Evolutionary conservation across 2,888 invertebrate genomes (phyloP).

Genomic region (Eucriotettix oculatus): DNA sequence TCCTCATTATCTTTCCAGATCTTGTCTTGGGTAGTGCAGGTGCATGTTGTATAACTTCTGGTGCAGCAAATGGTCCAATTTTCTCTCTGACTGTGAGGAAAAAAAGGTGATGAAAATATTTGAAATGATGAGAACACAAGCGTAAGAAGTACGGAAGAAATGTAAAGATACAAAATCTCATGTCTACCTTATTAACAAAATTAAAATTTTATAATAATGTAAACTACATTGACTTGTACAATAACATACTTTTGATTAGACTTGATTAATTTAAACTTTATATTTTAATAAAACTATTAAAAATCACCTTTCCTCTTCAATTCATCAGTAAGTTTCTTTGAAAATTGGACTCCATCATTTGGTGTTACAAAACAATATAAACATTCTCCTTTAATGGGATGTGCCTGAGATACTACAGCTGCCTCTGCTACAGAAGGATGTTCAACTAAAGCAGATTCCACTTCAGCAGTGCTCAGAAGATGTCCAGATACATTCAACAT

Average conservation of each 20-base stretch:
- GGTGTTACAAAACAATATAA: slow-evolving; percentile 93
- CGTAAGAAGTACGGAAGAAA: background rate
- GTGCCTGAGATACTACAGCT: slow-evolving; percentile 89
- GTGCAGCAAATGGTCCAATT: slow-evolving; percentile 92
- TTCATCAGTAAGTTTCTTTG: slow-evolving; percentile 49
- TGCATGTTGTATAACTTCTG: slow-evolving; percentile 86
- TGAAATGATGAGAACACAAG: background rate
- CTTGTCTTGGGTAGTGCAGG: slow-evolving; percentile 90
- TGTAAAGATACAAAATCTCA: background rate
- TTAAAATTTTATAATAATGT: background rate
- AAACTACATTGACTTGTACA: background rate
- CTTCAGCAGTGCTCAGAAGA: slow-evolving; percentile 92
- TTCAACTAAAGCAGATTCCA: slow-evolving; percentile 65
- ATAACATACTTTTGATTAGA: background rate
- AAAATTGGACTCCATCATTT: slow-evolving; percentile 56
- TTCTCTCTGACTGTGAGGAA: slow-evolving; percentile 55
- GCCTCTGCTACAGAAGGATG: slow-evolving; percentile 76
- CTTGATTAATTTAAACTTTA: too few species aligned
- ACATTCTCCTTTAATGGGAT: slow-evolving; percentile 90
- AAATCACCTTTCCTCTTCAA: slow-evolving; percentile 43
- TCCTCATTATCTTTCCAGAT: slow-evolving; percentile 96
- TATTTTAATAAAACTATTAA: too few species aligned
- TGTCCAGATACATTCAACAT: slow-evolving; percentile 98
- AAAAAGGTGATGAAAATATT: background rate
- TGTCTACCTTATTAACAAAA: background rate